Base-by-base conservation (phyloP, 2,797 vertebrate species). In the Enteromius treurensis region DNA sequence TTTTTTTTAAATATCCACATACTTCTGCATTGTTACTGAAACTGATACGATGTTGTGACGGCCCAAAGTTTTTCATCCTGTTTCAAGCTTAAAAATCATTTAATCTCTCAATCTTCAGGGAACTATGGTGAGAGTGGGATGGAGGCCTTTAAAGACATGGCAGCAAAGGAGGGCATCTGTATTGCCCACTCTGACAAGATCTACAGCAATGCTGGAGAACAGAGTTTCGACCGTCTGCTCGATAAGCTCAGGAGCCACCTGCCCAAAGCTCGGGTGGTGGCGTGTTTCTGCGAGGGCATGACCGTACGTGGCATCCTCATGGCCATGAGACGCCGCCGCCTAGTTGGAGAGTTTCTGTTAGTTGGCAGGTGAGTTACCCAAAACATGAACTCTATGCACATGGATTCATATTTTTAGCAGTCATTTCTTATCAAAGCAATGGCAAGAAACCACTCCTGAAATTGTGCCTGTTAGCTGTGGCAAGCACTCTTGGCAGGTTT, bases 161-260 rank as follows among this genome's bases (percentile, higher is more conserved):
- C 98, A 0, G 96, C 95, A 65, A 97, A 97, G 90, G 98, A 99
- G 84, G 97, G 98, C 4, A 96, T 99, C 91, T 99, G 98, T 91
- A 99, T 99, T 65, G 98, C 98, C 3, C 97, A 99, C 88, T 99
- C 98, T 1, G 98, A 99, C 91, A 99, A 99, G 93, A 99, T 99
- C 90, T 99, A 99, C 91, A 99, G 98, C 93, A 99, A 99, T 0
- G 98, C 98, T 0, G 98, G 97, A 0, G 97, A 99, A 4, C 96
- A 96, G 87, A 96, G 93, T 88, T 99, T 99, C 1, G 98, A 99
- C 87, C 96, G 96, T 79, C 94, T 99, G 21, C 89, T 99, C 88
- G 95, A 96, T 86, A 99, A 99, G 78, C 95, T 99, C 2, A 92
- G 94, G 17, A 96, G 93, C 64, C 97, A 99, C 81, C 90, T 99